These are phyloP conservation scores for Aratinga solstitialis DNA, from an alignment of 2,797 vertebrate species.

Conservation along the genomic window DNA sequence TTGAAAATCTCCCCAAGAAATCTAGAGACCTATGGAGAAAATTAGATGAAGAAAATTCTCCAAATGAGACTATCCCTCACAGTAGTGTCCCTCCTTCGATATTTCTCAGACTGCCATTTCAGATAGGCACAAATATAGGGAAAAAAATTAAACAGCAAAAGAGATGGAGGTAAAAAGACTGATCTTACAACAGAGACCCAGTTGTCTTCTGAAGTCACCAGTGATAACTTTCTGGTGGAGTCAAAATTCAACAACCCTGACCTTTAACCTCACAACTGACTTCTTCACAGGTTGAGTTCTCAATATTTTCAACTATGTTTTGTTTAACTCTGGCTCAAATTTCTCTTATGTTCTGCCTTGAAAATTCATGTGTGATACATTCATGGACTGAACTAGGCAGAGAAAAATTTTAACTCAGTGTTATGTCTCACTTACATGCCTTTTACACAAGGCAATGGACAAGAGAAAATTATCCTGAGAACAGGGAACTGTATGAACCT, in stretches of 20 bases:
- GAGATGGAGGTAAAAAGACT: not conserved
- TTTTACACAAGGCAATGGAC: not conserved
- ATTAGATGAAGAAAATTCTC: not conserved
- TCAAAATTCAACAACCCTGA: not conserved
- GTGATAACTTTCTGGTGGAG: not conserved
- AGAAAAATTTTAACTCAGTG: not conserved
- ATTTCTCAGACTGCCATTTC: not conserved
- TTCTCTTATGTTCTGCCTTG: not conserved
- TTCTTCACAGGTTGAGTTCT: not conserved
- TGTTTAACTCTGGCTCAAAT: not conserved
- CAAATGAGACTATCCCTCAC: not conserved
- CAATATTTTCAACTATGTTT: not conserved
- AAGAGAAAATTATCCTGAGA: not conserved
- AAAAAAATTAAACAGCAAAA: not conserved
- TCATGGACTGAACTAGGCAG: not conserved
- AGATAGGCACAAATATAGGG: not conserved
- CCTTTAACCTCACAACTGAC: not conserved
- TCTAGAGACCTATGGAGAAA: not conserved
- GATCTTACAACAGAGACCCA: not conserved
- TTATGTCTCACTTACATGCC: fast-evolving
- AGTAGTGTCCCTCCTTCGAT: fast-evolving
- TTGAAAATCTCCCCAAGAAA: not conserved
- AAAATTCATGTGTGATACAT: not conserved
- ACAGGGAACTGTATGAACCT: not conserved
- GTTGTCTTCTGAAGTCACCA: not conserved